A percentile compares a stretch with the other conserved stretches of the same genome.
Conservation (phyloP, 2,797 vertebrate genomes). For the Nyctalus aviator region DNA sequence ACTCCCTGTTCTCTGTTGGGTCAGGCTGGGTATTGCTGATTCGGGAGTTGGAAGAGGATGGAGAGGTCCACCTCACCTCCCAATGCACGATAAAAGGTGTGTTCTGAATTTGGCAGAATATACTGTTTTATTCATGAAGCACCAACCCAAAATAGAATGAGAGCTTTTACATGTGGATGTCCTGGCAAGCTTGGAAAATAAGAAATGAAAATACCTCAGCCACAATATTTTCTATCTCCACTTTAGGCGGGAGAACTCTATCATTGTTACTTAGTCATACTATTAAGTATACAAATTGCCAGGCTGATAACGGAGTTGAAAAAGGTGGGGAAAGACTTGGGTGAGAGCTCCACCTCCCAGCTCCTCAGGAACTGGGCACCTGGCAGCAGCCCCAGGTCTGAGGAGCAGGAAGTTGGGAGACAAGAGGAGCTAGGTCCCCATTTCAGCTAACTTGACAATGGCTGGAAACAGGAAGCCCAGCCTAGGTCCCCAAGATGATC, state of each 20-base stretch:
- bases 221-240: conserved; percentile 67
- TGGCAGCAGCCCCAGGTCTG: conserved; percentile 54
- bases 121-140: conserved; percentile 80
- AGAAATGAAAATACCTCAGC: conserved; percentile 72
- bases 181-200: conserved; percentile 67
- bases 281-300: conserved; percentile 76
- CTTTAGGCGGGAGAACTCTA: conserved; percentile 75
- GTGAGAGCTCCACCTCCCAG: conserved; percentile 62
- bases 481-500: conserved; percentile 41
- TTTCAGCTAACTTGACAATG: conserved; percentile 9
- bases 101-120: conserved; percentile 66
- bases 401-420: conserved; percentile 36
- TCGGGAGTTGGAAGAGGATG: background rate
- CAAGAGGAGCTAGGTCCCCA: background rate
- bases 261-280: conserved; percentile 83
- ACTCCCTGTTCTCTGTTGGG: background rate
- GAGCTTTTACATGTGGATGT: conserved; percentile 52
- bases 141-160: conserved; percentile 70
- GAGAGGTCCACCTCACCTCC: background rate
- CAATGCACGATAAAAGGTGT: conserved; percentile 46
- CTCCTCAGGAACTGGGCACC: conserved; percentile 38
- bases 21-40: background rate
- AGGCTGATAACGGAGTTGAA: conserved; percentile 78
- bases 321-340: conserved; percentile 69
- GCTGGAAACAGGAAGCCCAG: conserved; percentile 67